Evolutionary conservation across 2,888 invertebrate species (phyloP), one percentile per base, ranked within the genome.

Genomic region (Diploptera punctata): DNA sequence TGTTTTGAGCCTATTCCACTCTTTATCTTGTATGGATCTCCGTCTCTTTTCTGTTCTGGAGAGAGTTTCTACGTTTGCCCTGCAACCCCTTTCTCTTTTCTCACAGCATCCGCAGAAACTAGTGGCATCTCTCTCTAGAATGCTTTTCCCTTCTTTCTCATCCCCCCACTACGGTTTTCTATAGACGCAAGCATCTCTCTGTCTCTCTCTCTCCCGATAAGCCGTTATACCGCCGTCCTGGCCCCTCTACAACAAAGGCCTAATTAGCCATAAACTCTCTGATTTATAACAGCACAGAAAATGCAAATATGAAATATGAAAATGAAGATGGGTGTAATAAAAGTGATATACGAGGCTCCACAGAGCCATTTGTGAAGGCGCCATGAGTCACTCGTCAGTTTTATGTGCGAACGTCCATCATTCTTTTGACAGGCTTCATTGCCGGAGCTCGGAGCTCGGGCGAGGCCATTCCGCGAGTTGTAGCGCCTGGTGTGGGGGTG

Each of bases 191-290:
- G 57, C 29, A 29, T 19, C 24, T 26, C 70, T 61, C 68, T 75
- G 44, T 70, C 76, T 73, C 73, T 76, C 77, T 77, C 78, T 82
- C 83, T n/a, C 82, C 83, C 83, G 83, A 83, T 84, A 84, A 83
- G 83, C 84, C 83, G 83, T 83, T 83, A 83, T 81, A 80, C 72
- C 82, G 80, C 80, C 81, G 80, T 79, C 80, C 80, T 71, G 67
- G 74, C 76, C 73, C 77, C 76, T 71, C 72, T 54, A 38, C 57
- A 79, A 80, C 80, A 81, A 81, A 81, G 81, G 82, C 81, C 87
- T 87, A 87, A 87, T 87, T 87, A 87, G 87, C 87, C 87, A 87
- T 87, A 87, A 87, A 87, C 86, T 86, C 85, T 82, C 85, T 87
- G 87, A 87, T 87, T 87, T 87, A 87, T 86, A 86, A 86, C 86